Base-by-base conservation (phyloP, 2,888 invertebrate species). In the Rhingia campestris region DNA sequence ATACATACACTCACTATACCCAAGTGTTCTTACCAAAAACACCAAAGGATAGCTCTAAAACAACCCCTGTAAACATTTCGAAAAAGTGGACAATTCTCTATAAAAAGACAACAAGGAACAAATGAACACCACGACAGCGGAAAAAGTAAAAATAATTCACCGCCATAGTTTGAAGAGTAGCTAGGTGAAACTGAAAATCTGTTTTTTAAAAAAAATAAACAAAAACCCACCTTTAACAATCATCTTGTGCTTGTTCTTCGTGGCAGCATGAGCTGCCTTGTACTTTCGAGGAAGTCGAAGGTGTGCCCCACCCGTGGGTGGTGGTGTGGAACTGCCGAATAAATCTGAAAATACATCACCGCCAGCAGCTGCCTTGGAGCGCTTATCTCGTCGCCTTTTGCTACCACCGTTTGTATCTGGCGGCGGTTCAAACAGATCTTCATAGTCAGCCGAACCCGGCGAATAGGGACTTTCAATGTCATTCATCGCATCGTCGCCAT, bases 381-480 rank as follows among this genome's bases (percentile, higher is more conserved):
- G 86, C 66, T 87, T 88, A 0, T 79, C 47, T 0, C 89, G 88
- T 9, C 89, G 86, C 35, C 81, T 51, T 56, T 79, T 80, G 33
- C 74, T 84, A 4, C 86, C 87, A 37, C 86, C 87, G 39, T 82
- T 87, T 32, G 79, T 86, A 59, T 91, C 91, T 70, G 89, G 88
- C 9, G 96, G 96, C 63, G 97, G 97, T 91, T 95, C 95, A 92
- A 97, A 97, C 86, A 97, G 93, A 90, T 97, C 97, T 88, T 97
- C 96, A 89, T 96, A 96, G 91, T 97, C 95, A 88, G 95, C 95
- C n/a, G 96, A 96, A 54, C 96, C 97, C 0, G 97, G 97, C 59
- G 97, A 97, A 92, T 97, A 97, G 0, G 97, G 97, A 30, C 97
- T 97, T 87, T 95, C 95, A 89, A 95, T 94, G 10, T 96, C 95